phyloP scores from a whole-genome alignment of 2,113 vertebrate genomes.

The Meriones unguiculatus region DNA sequence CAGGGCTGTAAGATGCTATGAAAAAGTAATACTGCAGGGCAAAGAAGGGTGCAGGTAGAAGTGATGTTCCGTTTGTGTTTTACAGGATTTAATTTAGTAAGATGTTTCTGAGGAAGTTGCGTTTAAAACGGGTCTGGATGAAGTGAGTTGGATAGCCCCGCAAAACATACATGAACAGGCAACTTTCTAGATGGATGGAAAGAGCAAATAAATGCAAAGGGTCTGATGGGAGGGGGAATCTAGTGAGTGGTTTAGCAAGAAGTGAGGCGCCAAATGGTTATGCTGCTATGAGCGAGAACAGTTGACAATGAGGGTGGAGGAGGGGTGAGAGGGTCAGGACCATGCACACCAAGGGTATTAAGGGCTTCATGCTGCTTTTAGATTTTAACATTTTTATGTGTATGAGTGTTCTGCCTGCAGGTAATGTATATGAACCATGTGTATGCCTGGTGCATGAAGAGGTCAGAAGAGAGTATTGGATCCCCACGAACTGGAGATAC shows the following conservation, averaged over 20 bases:
- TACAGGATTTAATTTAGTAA: background rate
- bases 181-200: background rate
- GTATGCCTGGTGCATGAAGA: background rate
- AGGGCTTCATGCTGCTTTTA: background rate
- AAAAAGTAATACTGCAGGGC: background rate
- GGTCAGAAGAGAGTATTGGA: background rate
- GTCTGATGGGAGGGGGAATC: background rate
- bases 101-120: background rate
- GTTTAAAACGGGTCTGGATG: background rate
- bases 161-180: background rate
- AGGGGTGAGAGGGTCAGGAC: background rate
- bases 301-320: background rate
- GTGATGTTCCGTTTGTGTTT: background rate
- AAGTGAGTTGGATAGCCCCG: constrained; percentile 22
- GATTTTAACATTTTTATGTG: background rate
- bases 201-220: background rate
- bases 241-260: background rate
- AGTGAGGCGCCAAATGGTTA: background rate
- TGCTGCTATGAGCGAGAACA: background rate
- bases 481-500: background rate
- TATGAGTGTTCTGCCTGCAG: background rate
- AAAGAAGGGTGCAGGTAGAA: background rate
- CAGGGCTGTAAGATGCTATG: background rate
- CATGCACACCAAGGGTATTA: background rate
- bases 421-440: background rate